These are phyloP conservation scores for Piezodorus guildinii DNA, from an alignment of 1,140 invertebrate genomes.

Conservation along the genomic window DNA sequence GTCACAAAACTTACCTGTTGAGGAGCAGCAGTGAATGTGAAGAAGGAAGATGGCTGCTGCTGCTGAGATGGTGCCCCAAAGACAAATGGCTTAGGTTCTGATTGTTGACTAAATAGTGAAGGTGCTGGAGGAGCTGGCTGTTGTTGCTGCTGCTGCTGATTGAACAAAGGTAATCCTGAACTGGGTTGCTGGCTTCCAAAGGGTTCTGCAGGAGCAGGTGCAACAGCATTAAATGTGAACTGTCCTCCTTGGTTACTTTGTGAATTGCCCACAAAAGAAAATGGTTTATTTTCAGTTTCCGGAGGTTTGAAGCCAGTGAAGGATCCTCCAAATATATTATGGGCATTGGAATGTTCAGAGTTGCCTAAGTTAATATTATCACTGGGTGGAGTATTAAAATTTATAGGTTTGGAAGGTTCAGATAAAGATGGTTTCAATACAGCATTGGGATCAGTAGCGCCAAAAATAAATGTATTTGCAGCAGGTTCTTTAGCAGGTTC, in stretches of 20 bases:
- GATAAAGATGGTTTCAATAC: background rate
- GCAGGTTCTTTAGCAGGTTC: background rate
- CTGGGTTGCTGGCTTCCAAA: background rate
- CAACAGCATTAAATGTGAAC: background rate
- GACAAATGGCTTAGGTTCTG: conserved; percentile 1
- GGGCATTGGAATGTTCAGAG: background rate
- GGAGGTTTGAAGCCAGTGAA: conserved; percentile 1
- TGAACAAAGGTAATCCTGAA: too few species aligned
- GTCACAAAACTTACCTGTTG: background rate
- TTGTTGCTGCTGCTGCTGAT: too few species aligned
- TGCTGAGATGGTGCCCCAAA: background rate
- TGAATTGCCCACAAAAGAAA: background rate
- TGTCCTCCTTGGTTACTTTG: background rate
- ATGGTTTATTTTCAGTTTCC: conserved; percentile 7
- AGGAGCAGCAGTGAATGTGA: background rate
- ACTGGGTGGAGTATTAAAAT: background rate
- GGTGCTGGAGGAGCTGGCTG: background rate
- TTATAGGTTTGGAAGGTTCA: background rate
- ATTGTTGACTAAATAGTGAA: background rate
- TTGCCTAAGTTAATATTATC: background rate
- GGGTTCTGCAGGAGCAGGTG: background rate
- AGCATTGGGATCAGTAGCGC: background rate
- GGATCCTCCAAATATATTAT: background rate
- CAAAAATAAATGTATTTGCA: conserved; percentile 1
- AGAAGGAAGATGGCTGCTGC: background rate